Conservation (phyloP, 2,113 vertebrate genomes). For the Chrysochloris asiatica region DNA sequence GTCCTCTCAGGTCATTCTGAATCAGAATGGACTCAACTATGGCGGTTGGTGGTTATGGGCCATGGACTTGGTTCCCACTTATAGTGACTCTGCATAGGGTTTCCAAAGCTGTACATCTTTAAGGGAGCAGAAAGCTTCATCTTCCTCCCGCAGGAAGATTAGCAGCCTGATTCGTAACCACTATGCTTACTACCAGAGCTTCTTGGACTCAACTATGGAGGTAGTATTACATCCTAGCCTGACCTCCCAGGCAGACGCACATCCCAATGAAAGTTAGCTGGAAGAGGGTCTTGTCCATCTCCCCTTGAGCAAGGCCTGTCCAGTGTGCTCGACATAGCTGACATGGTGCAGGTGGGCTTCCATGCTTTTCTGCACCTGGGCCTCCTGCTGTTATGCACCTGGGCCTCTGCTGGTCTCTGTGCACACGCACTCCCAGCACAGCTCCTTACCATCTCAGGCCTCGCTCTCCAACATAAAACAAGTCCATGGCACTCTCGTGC, state of each 20-base stretch:
- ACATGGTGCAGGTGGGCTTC: background rate
- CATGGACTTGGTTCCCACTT: no score
- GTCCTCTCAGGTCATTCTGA: no score
- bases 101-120: no score
- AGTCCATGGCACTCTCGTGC: background rate
- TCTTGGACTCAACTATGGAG: no score
- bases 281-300: rapidly evolving
- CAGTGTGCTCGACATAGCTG: background rate
- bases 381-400: background rate
- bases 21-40: no score
- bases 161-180: no score
- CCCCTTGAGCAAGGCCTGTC: rapidly evolving
- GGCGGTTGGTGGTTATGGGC: no score
- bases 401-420: background rate
- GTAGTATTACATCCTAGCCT: background rate
- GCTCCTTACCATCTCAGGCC: background rate
- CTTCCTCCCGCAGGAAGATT: no score
- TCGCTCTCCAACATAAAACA: background rate
- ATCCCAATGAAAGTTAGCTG: background rate
- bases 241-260: background rate
- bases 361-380: background rate
- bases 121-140: no score
- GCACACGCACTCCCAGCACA: background rate
- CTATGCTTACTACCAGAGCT: no score
- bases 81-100: no score